phyloP scores from a whole-genome alignment of 2,797 vertebrate genomes.

The Parambassis ranga region DNA sequence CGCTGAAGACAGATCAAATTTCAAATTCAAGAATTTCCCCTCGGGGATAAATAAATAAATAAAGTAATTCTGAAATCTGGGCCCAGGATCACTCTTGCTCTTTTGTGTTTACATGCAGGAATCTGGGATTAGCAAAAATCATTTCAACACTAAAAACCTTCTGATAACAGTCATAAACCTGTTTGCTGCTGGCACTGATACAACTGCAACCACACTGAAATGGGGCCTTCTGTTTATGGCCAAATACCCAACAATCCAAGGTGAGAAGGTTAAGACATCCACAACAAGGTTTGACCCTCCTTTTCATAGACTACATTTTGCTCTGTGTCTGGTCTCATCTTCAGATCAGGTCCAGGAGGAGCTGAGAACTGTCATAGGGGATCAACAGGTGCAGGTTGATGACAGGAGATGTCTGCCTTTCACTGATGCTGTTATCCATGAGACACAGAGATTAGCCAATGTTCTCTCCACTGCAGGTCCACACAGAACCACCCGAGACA shows the following conservation, averaged over 20 bases:
- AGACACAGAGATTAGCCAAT: constrained; percentile 64
- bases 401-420: constrained; percentile 60
- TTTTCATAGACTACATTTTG: background rate
- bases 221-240: constrained; percentile 65
- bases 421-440: constrained; percentile 63
- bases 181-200: constrained; percentile 67
- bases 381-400: constrained; percentile 19
- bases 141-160: constrained; percentile 44
- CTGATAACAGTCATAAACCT: constrained; percentile 6
- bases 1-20: too few relatives aligned
- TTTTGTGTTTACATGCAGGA: constrained; percentile 11
- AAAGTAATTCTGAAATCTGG: too few relatives aligned
- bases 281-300: background rate
- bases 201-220: constrained; percentile 47
- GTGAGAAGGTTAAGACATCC: constrained; percentile 15
- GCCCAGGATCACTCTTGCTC: too few relatives aligned
- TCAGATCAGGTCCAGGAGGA: constrained; percentile 61
- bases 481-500: too few relatives aligned
- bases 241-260: constrained; percentile 68
- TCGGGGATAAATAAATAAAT: too few relatives aligned
- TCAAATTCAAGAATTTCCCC: too few relatives aligned
- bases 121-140: background rate
- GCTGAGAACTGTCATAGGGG: constrained; percentile 39
- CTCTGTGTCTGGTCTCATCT: too few relatives aligned
- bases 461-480: too few relatives aligned